Percentiles rank a stretch among this genome's conserved stretches.
Evolutionary conservation across 2,113 vertebrate genomes (phyloP).

Genomic region (Rynchops niger): DNA sequence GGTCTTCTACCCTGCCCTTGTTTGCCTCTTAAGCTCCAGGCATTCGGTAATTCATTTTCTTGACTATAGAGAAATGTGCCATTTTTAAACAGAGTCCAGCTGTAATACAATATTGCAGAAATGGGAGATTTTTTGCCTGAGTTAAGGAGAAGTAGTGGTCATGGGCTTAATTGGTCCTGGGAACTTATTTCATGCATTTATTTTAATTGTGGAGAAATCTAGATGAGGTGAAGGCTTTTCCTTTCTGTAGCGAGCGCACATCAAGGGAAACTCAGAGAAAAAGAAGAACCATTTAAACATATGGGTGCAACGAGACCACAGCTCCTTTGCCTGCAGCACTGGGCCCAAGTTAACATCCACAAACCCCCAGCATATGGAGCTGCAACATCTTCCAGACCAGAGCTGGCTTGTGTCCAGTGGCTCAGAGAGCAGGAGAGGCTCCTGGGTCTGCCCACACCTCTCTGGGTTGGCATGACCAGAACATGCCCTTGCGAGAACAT

Average conservation of each 20-base stretch:
- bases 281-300: slow-evolving; percentile 11
- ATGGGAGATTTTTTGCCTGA: neutral
- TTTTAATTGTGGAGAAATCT: neutral
- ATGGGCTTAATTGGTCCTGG: neutral
- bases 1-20: neutral
- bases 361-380: slow-evolving; percentile 21
- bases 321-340: slow-evolving; percentile 18
- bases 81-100: neutral
- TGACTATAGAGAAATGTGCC: neutral
- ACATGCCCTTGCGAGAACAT: neutral
- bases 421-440: neutral
- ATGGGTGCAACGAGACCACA: neutral
- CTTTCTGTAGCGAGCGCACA: neutral
- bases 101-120: neutral
- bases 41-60: neutral
- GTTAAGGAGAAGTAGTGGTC: neutral
- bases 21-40: neutral
- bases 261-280: neutral
- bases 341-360: neutral
- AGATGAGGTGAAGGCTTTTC: neutral
- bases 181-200: neutral
- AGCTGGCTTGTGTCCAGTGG: neutral
- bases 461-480: neutral
- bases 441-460: neutral
- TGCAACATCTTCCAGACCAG: slow-evolving; percentile 16